phyloP scores from a whole-genome alignment of 2,888 invertebrate genomes.

The Rhaphigaster nebulosa region DNA sequence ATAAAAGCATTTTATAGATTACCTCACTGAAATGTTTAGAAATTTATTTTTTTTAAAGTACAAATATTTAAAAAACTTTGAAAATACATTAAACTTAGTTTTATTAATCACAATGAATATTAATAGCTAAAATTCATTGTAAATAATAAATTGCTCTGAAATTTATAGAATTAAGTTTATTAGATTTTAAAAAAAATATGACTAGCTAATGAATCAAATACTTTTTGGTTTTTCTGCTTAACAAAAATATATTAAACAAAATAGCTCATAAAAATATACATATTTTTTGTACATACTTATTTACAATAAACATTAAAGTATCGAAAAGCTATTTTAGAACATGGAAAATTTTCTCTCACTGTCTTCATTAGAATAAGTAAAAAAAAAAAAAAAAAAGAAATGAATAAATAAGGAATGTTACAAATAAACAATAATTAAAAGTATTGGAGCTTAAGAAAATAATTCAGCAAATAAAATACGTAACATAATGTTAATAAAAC shows the following conservation, averaged over 20 bases:
- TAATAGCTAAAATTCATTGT: not conserved
- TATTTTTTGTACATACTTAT: conserved; percentile 33
- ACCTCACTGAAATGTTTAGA: not conserved
- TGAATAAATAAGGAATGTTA: not conserved
- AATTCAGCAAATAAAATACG: not conserved
- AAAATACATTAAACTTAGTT: not conserved
- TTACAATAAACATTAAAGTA: conserved; percentile 17
- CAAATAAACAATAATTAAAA: not conserved
- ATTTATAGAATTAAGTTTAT: not conserved
- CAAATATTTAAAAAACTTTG: not conserved
- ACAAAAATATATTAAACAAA: conserved; percentile 42
- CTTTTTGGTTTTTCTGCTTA: not conserved
- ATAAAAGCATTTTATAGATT: not conserved
- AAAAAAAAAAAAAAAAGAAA: not conserved
- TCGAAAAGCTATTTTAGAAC: conserved; percentile 10
- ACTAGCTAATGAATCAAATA: conserved; percentile 48
- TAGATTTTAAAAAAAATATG: not conserved
- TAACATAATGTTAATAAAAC: not conserved
- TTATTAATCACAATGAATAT: not conserved
- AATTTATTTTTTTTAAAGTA: not conserved
- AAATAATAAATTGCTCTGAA: not conserved
- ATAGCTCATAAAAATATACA: conserved; percentile 48
- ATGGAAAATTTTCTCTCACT: not conserved
- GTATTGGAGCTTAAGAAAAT: not conserved
- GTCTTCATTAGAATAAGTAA: not conserved